Evolutionary conservation across 2,113 vertebrate species (phyloP).

Genomic region (Neotoma lepida): DNA sequence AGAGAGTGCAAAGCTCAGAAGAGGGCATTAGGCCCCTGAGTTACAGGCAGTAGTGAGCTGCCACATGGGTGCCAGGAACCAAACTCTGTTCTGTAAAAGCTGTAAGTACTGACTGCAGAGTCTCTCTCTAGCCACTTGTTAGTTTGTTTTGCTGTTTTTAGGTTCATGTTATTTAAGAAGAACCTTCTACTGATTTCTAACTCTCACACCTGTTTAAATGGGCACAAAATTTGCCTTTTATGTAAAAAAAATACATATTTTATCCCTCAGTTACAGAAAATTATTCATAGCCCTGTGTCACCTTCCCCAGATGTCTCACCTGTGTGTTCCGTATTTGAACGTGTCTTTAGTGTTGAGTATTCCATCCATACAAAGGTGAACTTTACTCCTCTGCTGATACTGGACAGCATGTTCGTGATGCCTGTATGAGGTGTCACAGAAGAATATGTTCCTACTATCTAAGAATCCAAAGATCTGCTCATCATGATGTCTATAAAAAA

Average conservation of each 20-base stretch:
- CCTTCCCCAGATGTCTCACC: not conserved
- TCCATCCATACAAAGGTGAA: not conserved
- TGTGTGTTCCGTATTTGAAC: conserved; percentile 11
- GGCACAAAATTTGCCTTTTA: not conserved
- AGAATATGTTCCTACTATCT: not conserved
- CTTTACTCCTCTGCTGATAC: not conserved
- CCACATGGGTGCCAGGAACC: not conserved
- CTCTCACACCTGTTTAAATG: conserved; percentile 17
- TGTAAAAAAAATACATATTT: conserved; percentile 29
- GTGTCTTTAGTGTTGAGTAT: not conserved
- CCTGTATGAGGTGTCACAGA: not conserved
- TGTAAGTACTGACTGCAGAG: not conserved
- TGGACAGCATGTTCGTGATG: not conserved
- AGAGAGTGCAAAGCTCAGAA: not conserved
- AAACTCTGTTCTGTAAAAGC: not conserved
- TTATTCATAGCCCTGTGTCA: not conserved
- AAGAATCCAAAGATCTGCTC: not conserved
- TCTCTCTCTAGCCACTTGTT: not conserved
- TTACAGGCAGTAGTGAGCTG: not conserved
- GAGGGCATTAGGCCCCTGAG: not conserved
- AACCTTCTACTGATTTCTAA: not conserved
- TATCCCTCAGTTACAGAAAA: not conserved
- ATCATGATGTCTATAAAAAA: not conserved
- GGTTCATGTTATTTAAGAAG: not conserved
- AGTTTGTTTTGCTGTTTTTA: not conserved